Evolutionary conservation across 2,888 invertebrate species (phyloP).

Genomic region (Pollenia amentaria): DNA sequence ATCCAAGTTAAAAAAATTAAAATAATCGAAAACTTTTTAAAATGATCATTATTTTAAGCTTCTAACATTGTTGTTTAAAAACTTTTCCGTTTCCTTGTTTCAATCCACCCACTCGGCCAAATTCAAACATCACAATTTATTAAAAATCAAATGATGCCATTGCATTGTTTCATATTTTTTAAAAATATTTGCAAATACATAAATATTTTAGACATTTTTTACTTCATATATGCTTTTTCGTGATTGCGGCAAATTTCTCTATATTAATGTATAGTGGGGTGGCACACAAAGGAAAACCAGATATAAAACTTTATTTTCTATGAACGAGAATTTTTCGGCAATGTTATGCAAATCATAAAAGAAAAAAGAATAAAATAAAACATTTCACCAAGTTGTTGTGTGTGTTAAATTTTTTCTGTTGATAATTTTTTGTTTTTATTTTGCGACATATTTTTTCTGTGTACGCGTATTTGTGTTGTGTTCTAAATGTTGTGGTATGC

Average conservation of each 20-base stretch:
- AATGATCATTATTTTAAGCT: too few species aligned
- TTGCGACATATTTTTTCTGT: conserved; percentile 22
- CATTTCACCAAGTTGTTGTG: conserved; percentile 40
- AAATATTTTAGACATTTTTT: background rate
- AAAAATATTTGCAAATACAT: conserved; percentile 3
- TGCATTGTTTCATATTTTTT: conserved; percentile 20
- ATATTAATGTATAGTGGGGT: background rate
- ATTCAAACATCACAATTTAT: too few species aligned
- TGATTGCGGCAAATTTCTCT: conserved; percentile 2
- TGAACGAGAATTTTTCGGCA: conserved; percentile 49
- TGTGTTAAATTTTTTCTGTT: conserved; percentile 14
- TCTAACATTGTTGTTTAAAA: too few species aligned
- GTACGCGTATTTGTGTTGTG: conserved; percentile 11
- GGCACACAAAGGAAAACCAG: background rate
- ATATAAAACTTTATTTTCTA: conserved; percentile 60
- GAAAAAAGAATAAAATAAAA: conserved; percentile 35
- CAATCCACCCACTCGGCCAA: too few species aligned
- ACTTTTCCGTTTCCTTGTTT: too few species aligned
- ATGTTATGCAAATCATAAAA: conserved; percentile 71
- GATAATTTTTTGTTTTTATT: conserved; percentile 20
- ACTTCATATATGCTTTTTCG: background rate
- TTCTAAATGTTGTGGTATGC: conserved; percentile 52
- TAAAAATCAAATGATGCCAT: conserved; percentile 36
- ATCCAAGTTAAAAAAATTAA: too few species aligned
- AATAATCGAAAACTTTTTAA: too few species aligned